A percentile compares a stretch with the other conserved stretches of the same genome.
phyloP scores from a whole-genome alignment of 2,888 invertebrate species.

The Taphrorychus bicolor region DNA sequence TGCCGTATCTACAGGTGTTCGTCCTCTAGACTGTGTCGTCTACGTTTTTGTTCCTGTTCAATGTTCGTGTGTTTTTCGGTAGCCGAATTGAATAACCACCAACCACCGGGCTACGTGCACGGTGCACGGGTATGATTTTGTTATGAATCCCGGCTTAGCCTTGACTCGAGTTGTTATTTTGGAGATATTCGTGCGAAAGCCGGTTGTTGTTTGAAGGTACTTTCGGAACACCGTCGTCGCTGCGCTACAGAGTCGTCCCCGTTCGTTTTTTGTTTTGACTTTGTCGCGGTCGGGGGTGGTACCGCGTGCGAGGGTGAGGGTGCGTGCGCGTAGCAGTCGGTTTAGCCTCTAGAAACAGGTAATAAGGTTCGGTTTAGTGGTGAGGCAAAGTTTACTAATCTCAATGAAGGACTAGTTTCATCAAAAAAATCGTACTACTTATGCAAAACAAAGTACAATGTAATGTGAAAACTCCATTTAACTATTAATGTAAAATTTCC shows the following conservation, averaged over 20 bases:
- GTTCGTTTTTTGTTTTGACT: not conserved
- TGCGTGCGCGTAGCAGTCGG: not conserved
- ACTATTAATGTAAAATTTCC: too few relatives aligned
- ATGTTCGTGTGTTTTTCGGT: not conserved
- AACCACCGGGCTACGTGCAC: constrained; percentile 45
- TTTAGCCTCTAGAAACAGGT: not conserved
- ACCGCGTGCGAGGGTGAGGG: not conserved
- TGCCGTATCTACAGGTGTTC: constrained; percentile 38
- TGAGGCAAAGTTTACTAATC: too few relatives aligned
- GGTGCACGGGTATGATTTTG: constrained; percentile 41
- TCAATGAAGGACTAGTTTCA: too few relatives aligned
- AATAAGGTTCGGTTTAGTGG: too few relatives aligned
- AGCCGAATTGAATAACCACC: not conserved
- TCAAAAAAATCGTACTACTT: too few relatives aligned
- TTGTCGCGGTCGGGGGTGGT: not conserved
- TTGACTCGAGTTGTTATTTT: constrained; percentile 47
- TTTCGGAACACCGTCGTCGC: not conserved
- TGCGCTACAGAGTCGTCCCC: not conserved
- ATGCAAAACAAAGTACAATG: too few relatives aligned
- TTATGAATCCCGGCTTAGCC: constrained; percentile 50
- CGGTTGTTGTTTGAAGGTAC: constrained; percentile 21
- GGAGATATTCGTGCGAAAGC: constrained; percentile 48
- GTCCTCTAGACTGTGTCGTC: constrained; percentile 27
- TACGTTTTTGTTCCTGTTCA: constrained; percentile 27
- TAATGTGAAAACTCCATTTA: too few relatives aligned